Conservation (phyloP, 2,113 vertebrate species). For the Eclectus roratus region DNA sequence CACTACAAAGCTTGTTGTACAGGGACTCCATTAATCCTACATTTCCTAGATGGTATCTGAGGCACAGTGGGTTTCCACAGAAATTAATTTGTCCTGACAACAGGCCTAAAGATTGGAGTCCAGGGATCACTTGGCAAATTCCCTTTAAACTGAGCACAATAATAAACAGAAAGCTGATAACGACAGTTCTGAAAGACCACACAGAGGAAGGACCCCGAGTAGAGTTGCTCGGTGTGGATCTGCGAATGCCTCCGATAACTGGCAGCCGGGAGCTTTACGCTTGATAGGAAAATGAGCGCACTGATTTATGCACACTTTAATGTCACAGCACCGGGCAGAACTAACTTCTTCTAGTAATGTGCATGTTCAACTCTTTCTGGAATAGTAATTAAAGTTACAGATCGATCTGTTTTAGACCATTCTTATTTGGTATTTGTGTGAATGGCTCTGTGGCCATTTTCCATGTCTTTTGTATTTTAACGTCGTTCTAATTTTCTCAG, state of each 20-base stretch:
- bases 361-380: neutral
- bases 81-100: slow-evolving; percentile 84
- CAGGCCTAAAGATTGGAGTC: slow-evolving; percentile 77
- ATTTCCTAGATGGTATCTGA: slow-evolving; percentile 78
- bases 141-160: slow-evolving; percentile 75
- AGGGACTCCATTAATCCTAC: slow-evolving; percentile 76
- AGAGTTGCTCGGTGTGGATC: neutral
- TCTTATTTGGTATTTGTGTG: neutral
- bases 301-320: slow-evolving; percentile 19
- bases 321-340: neutral
- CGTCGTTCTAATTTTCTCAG: neutral
- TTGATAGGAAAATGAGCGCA: neutral
- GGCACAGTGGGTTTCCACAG: slow-evolving; percentile 74
- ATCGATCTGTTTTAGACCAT: accelerated
- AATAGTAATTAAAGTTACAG: neutral
- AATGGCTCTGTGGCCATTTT: accelerated
- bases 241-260: slow-evolving; percentile 1
- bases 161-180: slow-evolving; percentile 76
- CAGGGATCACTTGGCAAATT: slow-evolving; percentile 76
- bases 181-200: slow-evolving; percentile 66
- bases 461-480: accelerated
- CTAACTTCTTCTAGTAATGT: neutral
- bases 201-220: slow-evolving; percentile 52
- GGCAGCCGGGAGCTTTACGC: neutral
- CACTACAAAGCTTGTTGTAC: slow-evolving; percentile 66